Conservation (phyloP, 37 sponge, comb jelly and placozoan species). For the Axinella damicornis region DNA sequence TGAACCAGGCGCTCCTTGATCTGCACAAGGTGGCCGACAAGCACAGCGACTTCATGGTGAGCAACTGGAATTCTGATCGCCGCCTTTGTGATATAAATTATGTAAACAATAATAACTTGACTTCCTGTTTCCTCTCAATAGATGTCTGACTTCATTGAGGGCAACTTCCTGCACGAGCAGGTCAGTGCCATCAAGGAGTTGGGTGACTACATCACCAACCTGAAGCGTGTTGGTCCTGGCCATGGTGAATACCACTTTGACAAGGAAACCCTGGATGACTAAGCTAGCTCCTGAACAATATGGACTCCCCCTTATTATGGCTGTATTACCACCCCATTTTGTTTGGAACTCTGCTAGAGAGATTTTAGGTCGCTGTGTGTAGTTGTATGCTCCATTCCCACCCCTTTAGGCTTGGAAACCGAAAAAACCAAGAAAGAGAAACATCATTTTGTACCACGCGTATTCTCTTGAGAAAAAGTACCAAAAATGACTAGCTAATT, state of each 20-base stretch:
- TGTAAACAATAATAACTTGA: too few species aligned
- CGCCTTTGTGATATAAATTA: too few species aligned
- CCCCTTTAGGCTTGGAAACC: too few species aligned
- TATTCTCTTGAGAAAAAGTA: too few species aligned
- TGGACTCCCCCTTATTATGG: too few species aligned
- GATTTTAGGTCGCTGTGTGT: background rate
- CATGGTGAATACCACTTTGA: conserved; percentile 91
- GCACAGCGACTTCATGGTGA: conserved; percentile 69
- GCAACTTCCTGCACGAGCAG: conserved; percentile 77
- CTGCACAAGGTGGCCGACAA: conserved; percentile 78
- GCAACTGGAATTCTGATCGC: too few species aligned
- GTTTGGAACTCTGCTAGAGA: background rate
- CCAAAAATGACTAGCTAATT: too few species aligned
- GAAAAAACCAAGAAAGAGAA: too few species aligned
- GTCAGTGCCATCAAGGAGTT: conserved; percentile 91
- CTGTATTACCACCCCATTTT: background rate
- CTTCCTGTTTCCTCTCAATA: background rate
- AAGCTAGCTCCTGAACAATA: background rate
- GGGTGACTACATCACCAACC: conserved; percentile 73
- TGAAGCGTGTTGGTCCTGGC: conserved; percentile 86
- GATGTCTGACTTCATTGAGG: conserved; percentile 85
- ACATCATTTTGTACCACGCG: too few species aligned
- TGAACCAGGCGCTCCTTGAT: conserved; percentile 89
- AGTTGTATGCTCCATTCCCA: too few species aligned
- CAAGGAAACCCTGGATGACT: conserved; percentile 49